phyloP scores from a whole-genome alignment of 2,888 invertebrate species.

The Pegoplata infirma region DNA sequence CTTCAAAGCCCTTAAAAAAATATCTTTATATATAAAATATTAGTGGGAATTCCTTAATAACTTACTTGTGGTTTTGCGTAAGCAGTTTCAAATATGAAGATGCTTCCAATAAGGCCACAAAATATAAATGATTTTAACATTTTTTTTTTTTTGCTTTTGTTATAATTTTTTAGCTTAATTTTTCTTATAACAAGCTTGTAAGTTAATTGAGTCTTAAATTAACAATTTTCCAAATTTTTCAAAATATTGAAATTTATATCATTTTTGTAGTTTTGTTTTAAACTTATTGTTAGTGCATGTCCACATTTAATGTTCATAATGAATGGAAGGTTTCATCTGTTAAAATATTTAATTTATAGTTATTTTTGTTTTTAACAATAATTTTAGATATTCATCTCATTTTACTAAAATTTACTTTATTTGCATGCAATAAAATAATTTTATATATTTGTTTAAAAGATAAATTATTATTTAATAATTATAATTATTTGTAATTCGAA shows the following conservation, averaged over 20 bases:
- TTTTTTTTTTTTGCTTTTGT: not conserved
- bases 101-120: not conserved
- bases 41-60: not conserved
- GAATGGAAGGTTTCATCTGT: not conserved
- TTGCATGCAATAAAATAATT: not conserved
- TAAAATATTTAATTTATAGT: not conserved
- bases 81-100: not conserved
- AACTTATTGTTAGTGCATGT: not conserved
- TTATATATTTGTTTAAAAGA: not conserved
- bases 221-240: not conserved
- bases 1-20: slow-evolving; percentile 62
- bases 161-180: not conserved
- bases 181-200: not conserved
- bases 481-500: too few relatives aligned
- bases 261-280: not conserved
- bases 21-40: not conserved
- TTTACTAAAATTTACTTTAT: not conserved
- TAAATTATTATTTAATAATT: too few relatives aligned
- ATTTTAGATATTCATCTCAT: not conserved
- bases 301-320: not conserved
- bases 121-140: not conserved
- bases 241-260: not conserved
- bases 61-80: slow-evolving; percentile 29
- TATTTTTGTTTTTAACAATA: not conserved
- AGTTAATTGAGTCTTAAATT: not conserved